Percentiles rank a stretch among this genome's conserved stretches.
Evolutionary conservation across 2,113 vertebrate species (phyloP).

Genomic region (Mohoua ochrocephala): DNA sequence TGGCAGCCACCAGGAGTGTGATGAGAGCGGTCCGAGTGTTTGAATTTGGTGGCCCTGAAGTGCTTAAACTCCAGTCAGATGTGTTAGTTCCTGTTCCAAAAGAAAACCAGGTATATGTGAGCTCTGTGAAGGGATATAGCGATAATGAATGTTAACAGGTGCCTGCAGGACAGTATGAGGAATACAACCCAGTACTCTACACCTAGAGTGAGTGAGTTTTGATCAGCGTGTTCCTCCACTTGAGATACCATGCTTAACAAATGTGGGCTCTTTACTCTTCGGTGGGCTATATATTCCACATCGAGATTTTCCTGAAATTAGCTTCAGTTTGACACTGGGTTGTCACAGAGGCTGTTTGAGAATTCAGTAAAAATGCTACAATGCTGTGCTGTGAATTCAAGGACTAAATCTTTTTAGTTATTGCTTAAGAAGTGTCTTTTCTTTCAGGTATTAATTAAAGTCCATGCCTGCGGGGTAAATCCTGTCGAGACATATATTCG

Average conservation of each 20-base stretch:
- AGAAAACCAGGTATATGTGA: constrained; percentile 74
- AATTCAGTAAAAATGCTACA: background rate
- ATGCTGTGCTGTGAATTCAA: background rate
- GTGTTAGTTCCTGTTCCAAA: constrained; percentile 76
- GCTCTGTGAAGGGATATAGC: background rate
- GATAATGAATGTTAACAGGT: background rate
- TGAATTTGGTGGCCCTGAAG: constrained; percentile 87
- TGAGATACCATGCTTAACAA: background rate
- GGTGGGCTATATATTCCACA: rapidly evolving
- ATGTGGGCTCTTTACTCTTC: rapidly evolving
- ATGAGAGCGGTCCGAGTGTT: constrained; percentile 88
- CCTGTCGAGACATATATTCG: constrained; percentile 93
- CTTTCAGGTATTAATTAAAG: constrained; percentile 85
- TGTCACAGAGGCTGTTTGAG: background rate
- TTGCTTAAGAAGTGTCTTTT: background rate
- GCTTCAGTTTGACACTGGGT: background rate
- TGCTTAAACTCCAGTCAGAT: constrained; percentile 78
- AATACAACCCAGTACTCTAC: background rate
- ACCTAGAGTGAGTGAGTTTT: background rate
- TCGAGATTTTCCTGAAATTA: background rate
- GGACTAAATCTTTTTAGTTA: background rate
- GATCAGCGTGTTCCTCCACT: rapidly evolving
- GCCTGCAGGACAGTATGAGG: background rate
- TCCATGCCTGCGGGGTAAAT: constrained; percentile 88
- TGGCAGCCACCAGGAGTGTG: constrained; percentile 75